Evolutionary conservation across 2,888 invertebrate species (phyloP), one percentile per base, ranked within the genome.

Genomic region (Pharmacophagus antenor): DNA sequence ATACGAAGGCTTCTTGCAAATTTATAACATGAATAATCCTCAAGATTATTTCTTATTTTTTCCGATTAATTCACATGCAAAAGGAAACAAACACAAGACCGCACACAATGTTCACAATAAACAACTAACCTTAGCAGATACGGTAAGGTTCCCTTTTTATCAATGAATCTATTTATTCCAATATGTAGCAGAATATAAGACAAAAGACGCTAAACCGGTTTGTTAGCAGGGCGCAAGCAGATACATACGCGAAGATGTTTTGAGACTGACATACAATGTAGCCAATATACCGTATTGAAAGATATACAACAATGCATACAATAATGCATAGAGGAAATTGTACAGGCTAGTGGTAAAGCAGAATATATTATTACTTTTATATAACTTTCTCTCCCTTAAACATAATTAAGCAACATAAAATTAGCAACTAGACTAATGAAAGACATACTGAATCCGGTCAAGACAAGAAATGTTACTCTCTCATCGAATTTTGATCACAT

Each of bases 201-300:
- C 25, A 46, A 51, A 37, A 51, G 60, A 61, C 46, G 51, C 50
- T 20, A 51, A 61, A 61, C 60, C 23, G 47, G 60, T 56, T 56
- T 55, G 41, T 50, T 56, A 60, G 37, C 51, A 56, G 56, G 60
- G n/a, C 56, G 56, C 37, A 6, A 6, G n/a, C n/a, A n/a, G 52
- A 47, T 58, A 31, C 25, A 37, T 22, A 27, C 49, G 17, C 31
- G 42, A 37, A 25, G 47, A 17, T 50, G 54, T 58, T 54, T 49
- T 25, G 49, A 17, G 23, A 48, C 18, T 48, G 22, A n/a, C n/a
- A n/a, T n/a, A 20, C 47, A 54, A 42, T 59, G 59, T 54, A 54
- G 59, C 59, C 59, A 59, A 27, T 42, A 27, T 54, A 59, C 18
- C 17, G 12, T 20, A 21, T 21, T 4, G 6, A 6, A 37, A 6